A percentile compares a stretch with the other conserved stretches of the same genome.
Conservation (phyloP, 1,140 invertebrate genomes). For the Bombus polaris region DNA sequence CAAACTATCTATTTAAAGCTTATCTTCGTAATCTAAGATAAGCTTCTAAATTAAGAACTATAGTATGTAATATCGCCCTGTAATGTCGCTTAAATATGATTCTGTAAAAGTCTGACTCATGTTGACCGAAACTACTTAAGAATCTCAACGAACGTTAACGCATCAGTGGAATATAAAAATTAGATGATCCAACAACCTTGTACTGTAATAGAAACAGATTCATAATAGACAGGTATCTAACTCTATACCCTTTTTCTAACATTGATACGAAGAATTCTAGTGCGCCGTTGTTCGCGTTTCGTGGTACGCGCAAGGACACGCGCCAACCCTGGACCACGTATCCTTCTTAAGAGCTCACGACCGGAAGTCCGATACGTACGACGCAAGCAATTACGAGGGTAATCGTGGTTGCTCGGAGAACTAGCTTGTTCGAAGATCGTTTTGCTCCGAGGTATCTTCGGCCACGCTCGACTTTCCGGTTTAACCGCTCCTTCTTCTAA, state of each 20-base stretch:
- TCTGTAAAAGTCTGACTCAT: not conserved
- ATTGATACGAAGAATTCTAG: not conserved
- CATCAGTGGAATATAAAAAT: not conserved
- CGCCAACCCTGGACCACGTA: constrained; percentile 26
- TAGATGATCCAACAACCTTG: not conserved
- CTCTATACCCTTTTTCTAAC: not conserved
- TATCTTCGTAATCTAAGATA: not conserved
- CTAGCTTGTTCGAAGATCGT: constrained; percentile 49
- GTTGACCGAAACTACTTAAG: not conserved
- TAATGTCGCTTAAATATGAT: not conserved
- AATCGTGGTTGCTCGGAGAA: constrained; percentile 46
- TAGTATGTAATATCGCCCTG: no score
- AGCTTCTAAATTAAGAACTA: not conserved
- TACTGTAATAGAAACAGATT: not conserved
- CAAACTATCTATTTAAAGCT: not conserved
- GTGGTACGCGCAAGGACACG: constrained; percentile 27
- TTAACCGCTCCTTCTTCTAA: constrained; percentile 73
- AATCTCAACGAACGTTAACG: not conserved
- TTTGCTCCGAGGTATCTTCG: constrained; percentile 55
- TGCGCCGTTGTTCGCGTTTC: not conserved
- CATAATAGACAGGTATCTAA: not conserved
- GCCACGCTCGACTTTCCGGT: constrained; percentile 73
- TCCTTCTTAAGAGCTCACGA: constrained; percentile 13
- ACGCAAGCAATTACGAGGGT: constrained; percentile 52
- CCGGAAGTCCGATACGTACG: constrained; percentile 55